Base-by-base conservation (phyloP, 1,140 invertebrate genomes). In the Epicauta chinensis region DNA sequence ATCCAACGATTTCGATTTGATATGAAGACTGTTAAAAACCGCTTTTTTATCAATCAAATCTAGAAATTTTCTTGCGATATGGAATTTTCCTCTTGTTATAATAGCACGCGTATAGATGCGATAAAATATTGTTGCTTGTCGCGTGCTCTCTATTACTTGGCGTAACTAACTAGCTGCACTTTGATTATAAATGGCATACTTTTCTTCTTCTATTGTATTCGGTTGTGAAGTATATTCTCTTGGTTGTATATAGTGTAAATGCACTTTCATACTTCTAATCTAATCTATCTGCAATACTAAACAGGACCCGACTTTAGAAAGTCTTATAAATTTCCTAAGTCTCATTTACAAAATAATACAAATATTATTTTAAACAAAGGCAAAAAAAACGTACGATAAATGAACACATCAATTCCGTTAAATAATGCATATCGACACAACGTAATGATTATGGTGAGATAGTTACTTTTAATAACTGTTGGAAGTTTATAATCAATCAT, bases 111-210 rank as follows among this genome's bases (percentile, higher is more conserved):
- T n/a, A n/a, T 34, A 29, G 14, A 31, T 13, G 37, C 38, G 31
- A 53, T 46, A 47, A 53, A 45, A 37, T 53, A 47, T 43, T 13
- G 35, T 36, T 34, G 10, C 42, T 53, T 46, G 51, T 38, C 51
- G 43, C 51, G 51, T 53, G 51, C 51, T 53, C 51, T 53, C 51
- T 53, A 53, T 47, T 47, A 53, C 51, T 53, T 53, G 43, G 51
- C 51, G 51, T 53, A 53, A 53, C 51, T 53, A 53, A 53, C 51
- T 47, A 53, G 51, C 43, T 53, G 42, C 34, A 35, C 42, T 53
- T 45, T 53, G 51, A 53, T 53, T 53, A 53, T 53, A 53, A 53
- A 53, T 39, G 51, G 51, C 51, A 53, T 53, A 53, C 51, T 53
- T 53, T 53, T 53, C 51, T 53, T 52, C 16, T 53, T 11, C 51